Conservation (phyloP, 2,888 invertebrate species). For the Invenusta paracnida region DNA sequence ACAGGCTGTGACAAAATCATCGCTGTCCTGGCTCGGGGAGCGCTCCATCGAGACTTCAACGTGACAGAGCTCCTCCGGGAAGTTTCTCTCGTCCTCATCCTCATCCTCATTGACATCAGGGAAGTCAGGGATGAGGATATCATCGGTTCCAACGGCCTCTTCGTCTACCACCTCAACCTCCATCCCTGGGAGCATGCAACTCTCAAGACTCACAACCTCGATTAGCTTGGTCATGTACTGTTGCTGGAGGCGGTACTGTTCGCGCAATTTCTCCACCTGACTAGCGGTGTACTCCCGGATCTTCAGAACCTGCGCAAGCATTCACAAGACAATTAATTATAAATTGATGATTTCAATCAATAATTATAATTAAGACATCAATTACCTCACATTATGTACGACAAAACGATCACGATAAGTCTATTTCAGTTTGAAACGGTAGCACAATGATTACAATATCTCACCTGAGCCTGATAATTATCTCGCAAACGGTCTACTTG, state of each 20-base stretch:
- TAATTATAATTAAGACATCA: too few relatives aligned
- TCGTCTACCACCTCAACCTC: neutral
- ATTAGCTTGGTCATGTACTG: constrained; percentile 86
- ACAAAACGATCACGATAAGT: too few relatives aligned
- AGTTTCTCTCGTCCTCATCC: neutral
- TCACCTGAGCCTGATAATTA: constrained; percentile 88
- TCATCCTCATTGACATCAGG: neutral
- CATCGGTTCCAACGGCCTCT: neutral
- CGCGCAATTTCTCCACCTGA: constrained; percentile 78
- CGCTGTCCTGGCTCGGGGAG: neutral
- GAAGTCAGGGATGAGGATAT: neutral
- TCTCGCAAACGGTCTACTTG: constrained; percentile 85
- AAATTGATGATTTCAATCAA: too few relatives aligned
- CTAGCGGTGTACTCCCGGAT: constrained; percentile 89
- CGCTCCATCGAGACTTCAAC: neutral
- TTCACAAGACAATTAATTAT: too few relatives aligned
- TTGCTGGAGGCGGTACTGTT: constrained; percentile 91
- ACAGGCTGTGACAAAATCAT: neutral
- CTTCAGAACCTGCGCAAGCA: constrained; percentile 86
- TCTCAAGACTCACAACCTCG: constrained; percentile 87
- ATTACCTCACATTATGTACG: too few relatives aligned
- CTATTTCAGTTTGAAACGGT: too few relatives aligned
- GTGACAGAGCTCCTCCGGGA: neutral
- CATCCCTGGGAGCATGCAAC: constrained; percentile 67
- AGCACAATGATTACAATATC: too few relatives aligned